Conservation (phyloP, 2,888 invertebrate genomes). For the Archips xylosteana region DNA sequence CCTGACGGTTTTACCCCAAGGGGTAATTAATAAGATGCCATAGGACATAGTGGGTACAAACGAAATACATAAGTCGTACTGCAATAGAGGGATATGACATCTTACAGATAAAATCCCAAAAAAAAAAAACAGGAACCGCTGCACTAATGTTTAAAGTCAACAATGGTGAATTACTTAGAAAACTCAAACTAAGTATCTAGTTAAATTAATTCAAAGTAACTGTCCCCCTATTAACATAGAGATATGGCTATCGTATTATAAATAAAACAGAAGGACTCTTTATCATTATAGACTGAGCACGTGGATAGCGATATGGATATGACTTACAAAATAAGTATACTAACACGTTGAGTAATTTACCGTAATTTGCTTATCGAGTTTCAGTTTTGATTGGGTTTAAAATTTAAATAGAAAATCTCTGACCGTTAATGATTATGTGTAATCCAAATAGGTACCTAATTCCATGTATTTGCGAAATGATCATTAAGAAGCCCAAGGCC, state of each 20-base stretch:
- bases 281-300: neutral
- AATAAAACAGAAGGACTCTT: neutral
- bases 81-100: no score
- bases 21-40: no score
- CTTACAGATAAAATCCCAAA: no score
- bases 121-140: no score
- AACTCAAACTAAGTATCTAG: neutral
- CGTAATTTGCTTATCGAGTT: constrained; percentile 5
- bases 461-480: no score
- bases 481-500: no score
- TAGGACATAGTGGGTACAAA: no score
- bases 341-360: constrained; percentile 17
- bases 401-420: neutral
- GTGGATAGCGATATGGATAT: neutral
- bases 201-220: neutral
- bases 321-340: constrained; percentile 13
- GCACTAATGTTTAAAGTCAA: neutral
- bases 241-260: neutral
- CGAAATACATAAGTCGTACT: no score
- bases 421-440: no score
- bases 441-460: no score
- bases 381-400: neutral
- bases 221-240: neutral
- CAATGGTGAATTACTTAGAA: neutral
- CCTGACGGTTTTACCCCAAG: no score